Conservation (phyloP, 2,113 vertebrate species). For the Nibea coibor region DNA sequence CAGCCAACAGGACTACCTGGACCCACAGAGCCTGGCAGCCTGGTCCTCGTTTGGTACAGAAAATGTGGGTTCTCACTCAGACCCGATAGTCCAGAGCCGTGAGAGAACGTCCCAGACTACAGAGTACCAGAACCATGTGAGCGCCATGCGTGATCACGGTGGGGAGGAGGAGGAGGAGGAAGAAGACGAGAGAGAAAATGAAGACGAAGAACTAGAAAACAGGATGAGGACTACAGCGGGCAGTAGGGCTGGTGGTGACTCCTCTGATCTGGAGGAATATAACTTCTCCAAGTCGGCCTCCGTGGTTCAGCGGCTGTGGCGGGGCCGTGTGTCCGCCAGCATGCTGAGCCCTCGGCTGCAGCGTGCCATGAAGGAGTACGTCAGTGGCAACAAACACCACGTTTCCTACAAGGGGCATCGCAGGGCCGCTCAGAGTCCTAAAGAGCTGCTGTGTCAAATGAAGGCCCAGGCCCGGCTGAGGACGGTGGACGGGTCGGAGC, state of each 20-base stretch:
- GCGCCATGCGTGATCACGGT: background rate
- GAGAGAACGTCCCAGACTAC: slow-evolving; percentile 62
- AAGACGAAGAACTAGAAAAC: slow-evolving; percentile 57
- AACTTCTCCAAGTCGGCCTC: slow-evolving; percentile 89
- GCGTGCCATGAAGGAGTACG: slow-evolving; percentile 92
- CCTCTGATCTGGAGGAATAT: slow-evolving; percentile 84
- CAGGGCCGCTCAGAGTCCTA: slow-evolving; percentile 68
- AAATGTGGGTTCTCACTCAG: slow-evolving; percentile 74
- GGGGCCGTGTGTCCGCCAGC: slow-evolving; percentile 87
- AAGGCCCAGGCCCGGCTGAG: slow-evolving; percentile 85
- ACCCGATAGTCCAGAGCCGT: slow-evolving; percentile 65
- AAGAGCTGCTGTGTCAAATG: slow-evolving; percentile 90
- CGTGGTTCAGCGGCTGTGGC: slow-evolving; percentile 91
- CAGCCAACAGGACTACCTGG: slow-evolving; percentile 70
- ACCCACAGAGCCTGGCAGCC: slow-evolving; percentile 79
- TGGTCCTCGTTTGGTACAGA: slow-evolving; percentile 84
- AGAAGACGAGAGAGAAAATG: slow-evolving; percentile 60
- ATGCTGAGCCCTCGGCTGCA: slow-evolving; percentile 94
- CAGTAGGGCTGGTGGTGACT: slow-evolving; percentile 52
- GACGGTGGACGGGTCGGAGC: slow-evolving; percentile 92
- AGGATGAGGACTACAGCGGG: slow-evolving; percentile 56
- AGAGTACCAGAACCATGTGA: slow-evolving; percentile 56
- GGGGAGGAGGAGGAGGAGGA: slow-evolving; percentile 61
- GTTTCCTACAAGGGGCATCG: slow-evolving; percentile 88
- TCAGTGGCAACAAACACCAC: slow-evolving; percentile 92